phyloP scores from a whole-genome alignment of 2,888 invertebrate species.

The Cryptops parisi region DNA sequence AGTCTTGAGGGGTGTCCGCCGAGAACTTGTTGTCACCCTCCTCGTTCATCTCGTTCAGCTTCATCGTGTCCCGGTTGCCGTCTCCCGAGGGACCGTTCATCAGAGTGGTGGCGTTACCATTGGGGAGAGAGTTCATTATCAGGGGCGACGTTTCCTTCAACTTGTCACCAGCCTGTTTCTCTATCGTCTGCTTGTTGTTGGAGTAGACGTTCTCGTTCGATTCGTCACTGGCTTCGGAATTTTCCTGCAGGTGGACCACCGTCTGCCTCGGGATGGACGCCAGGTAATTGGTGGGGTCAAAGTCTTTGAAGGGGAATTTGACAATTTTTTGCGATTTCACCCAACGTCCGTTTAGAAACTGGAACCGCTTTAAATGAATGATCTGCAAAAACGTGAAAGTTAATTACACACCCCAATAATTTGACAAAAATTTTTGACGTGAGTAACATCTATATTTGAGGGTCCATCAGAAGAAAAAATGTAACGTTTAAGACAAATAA shows the following conservation, averaged over 20 bases:
- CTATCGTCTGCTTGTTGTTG: not conserved
- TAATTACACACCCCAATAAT: no score
- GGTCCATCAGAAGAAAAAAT: no score
- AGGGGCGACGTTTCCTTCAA: not conserved
- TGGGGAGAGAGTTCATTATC: not conserved
- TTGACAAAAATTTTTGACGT: no score
- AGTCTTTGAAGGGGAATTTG: constrained; percentile 69
- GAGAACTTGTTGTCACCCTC: not conserved
- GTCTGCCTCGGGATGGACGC: constrained; percentile 59
- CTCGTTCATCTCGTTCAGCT: not conserved
- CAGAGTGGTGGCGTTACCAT: not conserved
- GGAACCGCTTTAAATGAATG: constrained; percentile 81
- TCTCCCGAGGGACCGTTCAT: not conserved
- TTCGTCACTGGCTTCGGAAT: not conserved
- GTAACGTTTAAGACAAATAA: no score
- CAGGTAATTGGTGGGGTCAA: constrained; percentile 73
- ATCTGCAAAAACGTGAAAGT: constrained; percentile 58
- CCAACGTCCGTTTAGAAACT: constrained; percentile 79
- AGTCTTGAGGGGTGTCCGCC: constrained; percentile 44
- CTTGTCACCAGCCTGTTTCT: not conserved
- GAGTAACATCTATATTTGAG: no score
- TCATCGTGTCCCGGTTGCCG: not conserved
- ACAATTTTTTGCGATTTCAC: constrained; percentile 89
- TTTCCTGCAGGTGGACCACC: not conserved
- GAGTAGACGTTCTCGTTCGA: not conserved